Conservation (phyloP, 1,140 invertebrate genomes). For the Ceratina japonica region DNA sequence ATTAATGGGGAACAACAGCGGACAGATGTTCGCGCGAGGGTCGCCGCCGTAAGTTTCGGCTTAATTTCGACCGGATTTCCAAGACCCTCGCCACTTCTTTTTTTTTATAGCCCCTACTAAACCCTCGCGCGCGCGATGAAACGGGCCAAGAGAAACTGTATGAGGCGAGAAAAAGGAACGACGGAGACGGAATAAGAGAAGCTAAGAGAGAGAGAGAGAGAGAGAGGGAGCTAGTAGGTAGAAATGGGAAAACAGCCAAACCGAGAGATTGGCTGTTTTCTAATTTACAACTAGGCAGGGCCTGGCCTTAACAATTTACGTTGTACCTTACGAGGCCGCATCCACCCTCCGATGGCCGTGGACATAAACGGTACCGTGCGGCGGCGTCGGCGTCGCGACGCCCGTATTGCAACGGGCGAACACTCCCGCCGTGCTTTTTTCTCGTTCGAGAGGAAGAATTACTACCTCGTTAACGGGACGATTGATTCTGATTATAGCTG, state of each 20-base stretch:
- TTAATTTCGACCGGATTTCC: constrained; percentile 47
- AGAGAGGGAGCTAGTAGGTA: background rate
- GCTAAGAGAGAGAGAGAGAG: background rate
- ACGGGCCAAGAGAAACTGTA: background rate
- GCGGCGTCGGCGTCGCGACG: constrained; percentile 41
- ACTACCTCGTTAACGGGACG: constrained; percentile 56
- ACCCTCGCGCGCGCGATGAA: constrained; percentile 29
- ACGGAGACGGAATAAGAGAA: too few species aligned
- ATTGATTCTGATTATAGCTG: constrained; percentile 57
- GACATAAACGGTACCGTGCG: constrained; percentile 10
- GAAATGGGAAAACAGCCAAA: constrained; percentile 50
- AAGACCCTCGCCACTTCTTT: constrained; percentile 37
- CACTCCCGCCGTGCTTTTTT: constrained; percentile 18
- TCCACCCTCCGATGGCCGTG: background rate
- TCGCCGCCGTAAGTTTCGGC: constrained; percentile 42
- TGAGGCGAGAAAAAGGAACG: background rate
- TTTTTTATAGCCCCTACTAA: constrained; percentile 34
- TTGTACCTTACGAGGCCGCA: constrained; percentile 46
- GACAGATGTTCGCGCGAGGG: constrained; percentile 27
- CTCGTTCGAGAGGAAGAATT: constrained; percentile 44
- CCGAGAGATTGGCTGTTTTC: constrained; percentile 71
- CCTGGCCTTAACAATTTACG: constrained; percentile 73
- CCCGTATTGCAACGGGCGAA: constrained; percentile 43
- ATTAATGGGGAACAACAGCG: constrained; percentile 31
- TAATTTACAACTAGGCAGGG: constrained; percentile 73